Conservation (phyloP, 2,888 invertebrate genomes). For the Alloplasta piceator region DNA sequence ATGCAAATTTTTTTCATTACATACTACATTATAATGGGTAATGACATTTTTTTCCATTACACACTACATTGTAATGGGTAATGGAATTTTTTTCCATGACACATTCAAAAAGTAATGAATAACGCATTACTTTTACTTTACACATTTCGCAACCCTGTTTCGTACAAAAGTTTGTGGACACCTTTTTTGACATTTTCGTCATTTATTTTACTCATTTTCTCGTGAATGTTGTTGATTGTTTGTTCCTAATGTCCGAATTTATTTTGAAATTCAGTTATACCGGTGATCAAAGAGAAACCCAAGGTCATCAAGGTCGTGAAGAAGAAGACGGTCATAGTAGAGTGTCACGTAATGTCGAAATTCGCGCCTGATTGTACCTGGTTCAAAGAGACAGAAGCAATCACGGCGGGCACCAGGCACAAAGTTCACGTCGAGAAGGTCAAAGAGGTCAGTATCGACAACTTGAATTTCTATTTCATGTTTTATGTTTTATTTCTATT, state of each 20-base stretch:
- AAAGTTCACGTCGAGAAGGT: slow-evolving; percentile 91
- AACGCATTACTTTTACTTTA: no score
- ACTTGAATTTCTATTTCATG: background rate
- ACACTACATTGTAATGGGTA: no score
- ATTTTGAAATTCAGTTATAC: slow-evolving; percentile 87
- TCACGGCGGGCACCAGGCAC: slow-evolving; percentile 91
- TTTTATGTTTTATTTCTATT: background rate
- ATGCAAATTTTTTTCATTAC: no score
- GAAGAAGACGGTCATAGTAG: slow-evolving; percentile 96
- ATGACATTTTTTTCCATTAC: no score
- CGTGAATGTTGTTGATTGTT: background rate
- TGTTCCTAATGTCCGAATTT: background rate
- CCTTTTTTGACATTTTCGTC: background rate
- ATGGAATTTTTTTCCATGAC: no score
- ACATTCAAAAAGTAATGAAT: no score
- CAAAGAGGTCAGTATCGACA: slow-evolving; percentile 86
- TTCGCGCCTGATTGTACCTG: slow-evolving; percentile 97
- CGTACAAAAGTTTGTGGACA: background rate
- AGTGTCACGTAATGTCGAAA: slow-evolving; percentile 96
- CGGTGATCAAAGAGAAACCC: slow-evolving; percentile 96
- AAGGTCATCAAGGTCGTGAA: slow-evolving; percentile 96
- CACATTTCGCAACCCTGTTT: no score
- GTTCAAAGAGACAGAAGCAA: slow-evolving; percentile 94
- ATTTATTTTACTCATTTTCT: slow-evolving; percentile 3
- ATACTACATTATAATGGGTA: no score